Evolutionary conservation across 2,113 vertebrate genomes (phyloP).

Genomic region (Corynorhinus townsendii): DNA sequence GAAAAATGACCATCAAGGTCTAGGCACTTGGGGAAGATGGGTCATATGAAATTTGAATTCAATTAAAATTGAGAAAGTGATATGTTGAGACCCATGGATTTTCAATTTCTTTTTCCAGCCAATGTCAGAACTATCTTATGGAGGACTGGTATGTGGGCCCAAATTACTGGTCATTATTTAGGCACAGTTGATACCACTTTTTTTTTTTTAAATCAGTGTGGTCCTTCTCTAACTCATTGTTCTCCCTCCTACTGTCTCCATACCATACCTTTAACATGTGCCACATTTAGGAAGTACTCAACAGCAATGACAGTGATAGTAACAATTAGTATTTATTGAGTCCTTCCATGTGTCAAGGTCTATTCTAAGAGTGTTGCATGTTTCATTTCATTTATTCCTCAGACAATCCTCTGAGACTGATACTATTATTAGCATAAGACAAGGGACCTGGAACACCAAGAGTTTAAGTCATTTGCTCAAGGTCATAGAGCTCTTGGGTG

Average conservation of each 20-base stretch:
- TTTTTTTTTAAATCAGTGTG: neutral
- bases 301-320: neutral
- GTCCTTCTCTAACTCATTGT: neutral
- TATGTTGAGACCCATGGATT: neutral
- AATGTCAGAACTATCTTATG: neutral
- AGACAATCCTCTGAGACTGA: neutral
- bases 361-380: neutral
- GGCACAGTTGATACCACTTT: neutral
- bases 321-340: neutral
- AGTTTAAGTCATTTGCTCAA: neutral
- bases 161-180: neutral
- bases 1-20: constrained; percentile 38
- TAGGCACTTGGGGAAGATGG: constrained; percentile 36
- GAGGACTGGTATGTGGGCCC: neutral
- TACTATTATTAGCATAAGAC: neutral
- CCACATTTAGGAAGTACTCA: neutral
- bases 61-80: neutral
- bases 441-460: neutral
- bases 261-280: neutral
- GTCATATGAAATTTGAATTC: constrained; percentile 25
- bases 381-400: neutral
- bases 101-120: neutral
- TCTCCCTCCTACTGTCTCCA: neutral
- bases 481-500: neutral
- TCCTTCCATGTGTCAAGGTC: neutral